Evolutionary conservation across 1,140 invertebrate species (phyloP).

Genomic region (Coelopa frigida): DNA sequence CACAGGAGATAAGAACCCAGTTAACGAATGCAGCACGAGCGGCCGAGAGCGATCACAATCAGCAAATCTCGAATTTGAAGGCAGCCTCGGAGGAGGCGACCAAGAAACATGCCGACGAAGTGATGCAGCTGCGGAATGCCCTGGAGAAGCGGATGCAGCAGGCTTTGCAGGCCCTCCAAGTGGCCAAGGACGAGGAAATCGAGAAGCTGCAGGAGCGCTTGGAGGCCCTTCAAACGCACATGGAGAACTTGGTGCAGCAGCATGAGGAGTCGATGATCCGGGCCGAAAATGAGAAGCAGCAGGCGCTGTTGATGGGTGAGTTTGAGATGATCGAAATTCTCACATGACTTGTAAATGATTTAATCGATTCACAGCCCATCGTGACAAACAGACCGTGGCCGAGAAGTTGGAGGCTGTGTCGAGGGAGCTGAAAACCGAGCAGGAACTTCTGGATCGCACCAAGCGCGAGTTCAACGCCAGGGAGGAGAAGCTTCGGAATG

Average conservation of each 20-base stretch:
- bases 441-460: slow-evolving; percentile 58
- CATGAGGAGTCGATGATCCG: slow-evolving; percentile 75
- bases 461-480: slow-evolving; percentile 59
- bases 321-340: not conserved
- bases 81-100: slow-evolving; percentile 64
- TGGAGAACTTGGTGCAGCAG: slow-evolving; percentile 71
- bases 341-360: not conserved
- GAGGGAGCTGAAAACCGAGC: slow-evolving; percentile 63
- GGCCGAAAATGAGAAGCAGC: slow-evolving; percentile 83
- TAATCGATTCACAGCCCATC: slow-evolving; percentile 55
- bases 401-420: slow-evolving; percentile 65
- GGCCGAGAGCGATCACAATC: slow-evolving; percentile 69
- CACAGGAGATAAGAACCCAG: slow-evolving; percentile 63
- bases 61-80: slow-evolving; percentile 63
- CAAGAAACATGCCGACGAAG: slow-evolving; percentile 70
- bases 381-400: slow-evolving; percentile 73
- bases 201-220: slow-evolving; percentile 63
- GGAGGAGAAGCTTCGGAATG: slow-evolving; percentile 63
- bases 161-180: slow-evolving; percentile 58
- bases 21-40: slow-evolving; percentile 62
- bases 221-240: slow-evolving; percentile 62
- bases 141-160: slow-evolving; percentile 70
- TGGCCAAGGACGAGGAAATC: slow-evolving; percentile 69
- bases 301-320: slow-evolving; percentile 71
- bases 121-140: slow-evolving; percentile 61